These are phyloP conservation scores for Neogobius melanostomus DNA, from an alignment of 2,113 vertebrate genomes.

Conservation along the genomic window DNA sequence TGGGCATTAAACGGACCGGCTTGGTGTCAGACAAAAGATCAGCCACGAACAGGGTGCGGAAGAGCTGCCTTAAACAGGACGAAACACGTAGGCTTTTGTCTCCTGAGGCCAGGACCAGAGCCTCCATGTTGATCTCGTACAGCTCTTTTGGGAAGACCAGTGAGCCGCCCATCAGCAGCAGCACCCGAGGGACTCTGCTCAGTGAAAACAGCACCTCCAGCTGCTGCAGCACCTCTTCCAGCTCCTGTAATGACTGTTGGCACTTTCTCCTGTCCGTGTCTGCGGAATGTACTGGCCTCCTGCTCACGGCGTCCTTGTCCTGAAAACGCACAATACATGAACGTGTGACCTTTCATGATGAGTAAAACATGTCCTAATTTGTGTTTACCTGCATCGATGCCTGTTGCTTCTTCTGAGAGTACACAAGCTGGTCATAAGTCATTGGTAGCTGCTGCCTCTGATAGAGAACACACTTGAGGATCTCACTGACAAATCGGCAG, in stretches of 20 bases:
- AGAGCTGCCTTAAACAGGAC: conserved; percentile 86
- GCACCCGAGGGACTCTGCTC: conserved; percentile 86
- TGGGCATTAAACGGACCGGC: conserved; percentile 79
- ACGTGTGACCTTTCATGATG: neutral
- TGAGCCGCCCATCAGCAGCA: conserved; percentile 90
- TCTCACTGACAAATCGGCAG: conserved; percentile 88
- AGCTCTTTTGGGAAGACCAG: conserved; percentile 86
- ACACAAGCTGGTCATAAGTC: conserved; percentile 89
- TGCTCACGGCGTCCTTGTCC: neutral
- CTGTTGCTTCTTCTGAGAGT: conserved; percentile 78
- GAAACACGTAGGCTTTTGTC: conserved; percentile 79
- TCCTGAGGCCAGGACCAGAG: conserved; percentile 67
- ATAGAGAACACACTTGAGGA: conserved; percentile 91
- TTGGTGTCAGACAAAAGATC: conserved; percentile 88
- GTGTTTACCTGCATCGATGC: conserved; percentile 54
- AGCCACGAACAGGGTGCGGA: conserved; percentile 88
- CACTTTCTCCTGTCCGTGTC: conserved; percentile 76
- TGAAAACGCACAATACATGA: neutral
- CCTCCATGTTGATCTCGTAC: conserved; percentile 92
- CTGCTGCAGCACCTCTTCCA: conserved; percentile 85
- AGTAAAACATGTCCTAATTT: neutral
- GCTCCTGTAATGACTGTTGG: conserved; percentile 81
- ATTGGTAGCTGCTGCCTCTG: conserved; percentile 94
- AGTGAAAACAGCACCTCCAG: conserved; percentile 87
- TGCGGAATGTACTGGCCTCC: conserved; percentile 8